Base-by-base conservation (phyloP, 2,888 invertebrate genomes). In the Trichacis sp. region DNA sequence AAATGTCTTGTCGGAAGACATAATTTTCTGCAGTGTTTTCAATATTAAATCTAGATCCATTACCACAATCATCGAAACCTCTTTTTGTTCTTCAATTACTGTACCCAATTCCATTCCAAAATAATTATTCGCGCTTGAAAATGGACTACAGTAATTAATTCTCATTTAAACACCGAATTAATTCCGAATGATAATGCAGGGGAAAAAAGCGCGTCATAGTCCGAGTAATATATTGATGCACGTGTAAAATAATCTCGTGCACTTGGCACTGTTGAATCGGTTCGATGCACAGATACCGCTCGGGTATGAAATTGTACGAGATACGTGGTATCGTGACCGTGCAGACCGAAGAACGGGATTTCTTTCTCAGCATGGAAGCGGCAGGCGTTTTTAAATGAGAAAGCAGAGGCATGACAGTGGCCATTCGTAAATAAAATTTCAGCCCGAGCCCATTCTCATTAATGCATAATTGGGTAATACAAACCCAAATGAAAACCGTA, bases 291-390 rank as follows among this genome's bases (percentile, higher is more conserved):
- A 54, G 67, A 56, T 61, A 61, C 45, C 38, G 56, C 43, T 60
- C 49, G 50, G 52, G 50, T 61, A 61, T 61, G 59, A 67, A 56
- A 59, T 56, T 48, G 63, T 62, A 54, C 66, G 54, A 19, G 56
- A 62, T 54, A 67, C 57, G 47, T 54, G 46, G 53, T 57, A 46
- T 67, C 63, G 63, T 67, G 67, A 63, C 60, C 53, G 53, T 51
- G 51, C 30, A 51, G 51, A 51, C 51, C 62, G 56, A 24, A 46
- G 56, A 67, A 63, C 67, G 63, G 67, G 58, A 67, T 67, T 65
- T 61, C 65, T 61, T 65, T 65, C 47, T 51, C 51, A 18, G 61
- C 58, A 33, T 38, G 46, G 43, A 33, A 51, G 45, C 42, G 24
- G 42, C 8, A 12, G 30, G 48, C 55, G 54, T 66, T 66, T 66